Percentiles rank a stretch among this genome's conserved stretches.
Conservation (phyloP, 1,140 invertebrate genomes). For the Drosophila virilis region DNA sequence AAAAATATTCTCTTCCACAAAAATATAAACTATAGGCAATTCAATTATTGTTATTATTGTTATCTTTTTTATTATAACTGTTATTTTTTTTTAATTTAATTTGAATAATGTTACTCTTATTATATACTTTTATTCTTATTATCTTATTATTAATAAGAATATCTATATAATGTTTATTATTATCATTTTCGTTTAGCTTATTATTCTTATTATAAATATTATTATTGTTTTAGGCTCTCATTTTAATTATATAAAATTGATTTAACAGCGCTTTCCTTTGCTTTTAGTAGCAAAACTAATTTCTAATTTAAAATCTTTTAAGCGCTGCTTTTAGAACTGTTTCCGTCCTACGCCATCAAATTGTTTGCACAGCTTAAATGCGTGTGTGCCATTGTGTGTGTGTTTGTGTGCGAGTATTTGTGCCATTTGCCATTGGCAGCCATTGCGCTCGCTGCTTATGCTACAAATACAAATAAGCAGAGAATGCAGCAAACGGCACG, state of each 20-base stretch:
- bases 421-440: constrained; percentile 55
- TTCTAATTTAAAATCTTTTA: constrained; percentile 42
- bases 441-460: constrained; percentile 52
- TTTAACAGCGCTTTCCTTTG: neutral
- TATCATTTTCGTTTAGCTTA: no score
- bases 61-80: no score
- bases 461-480: constrained; percentile 62
- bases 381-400: constrained; percentile 6
- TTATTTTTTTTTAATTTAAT: no score
- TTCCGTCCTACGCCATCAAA: constrained; percentile 49
- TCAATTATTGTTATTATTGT: no score
- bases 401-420: constrained; percentile 42
- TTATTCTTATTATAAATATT: no score
- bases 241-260: neutral
- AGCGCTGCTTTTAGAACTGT: constrained; percentile 29
- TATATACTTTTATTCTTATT: no score
- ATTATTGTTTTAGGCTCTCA: neutral
- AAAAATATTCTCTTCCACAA: no score
- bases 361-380: constrained; percentile 67
- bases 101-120: no score
- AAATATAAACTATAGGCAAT: no score
- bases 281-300: constrained; percentile 24
- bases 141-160: no score
- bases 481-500: neutral
- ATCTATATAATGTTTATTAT: no score